Evolutionary conservation across 2,888 invertebrate genomes (phyloP), one percentile per base, ranked within the genome.

Genomic region (Druceiella hillmani): DNA sequence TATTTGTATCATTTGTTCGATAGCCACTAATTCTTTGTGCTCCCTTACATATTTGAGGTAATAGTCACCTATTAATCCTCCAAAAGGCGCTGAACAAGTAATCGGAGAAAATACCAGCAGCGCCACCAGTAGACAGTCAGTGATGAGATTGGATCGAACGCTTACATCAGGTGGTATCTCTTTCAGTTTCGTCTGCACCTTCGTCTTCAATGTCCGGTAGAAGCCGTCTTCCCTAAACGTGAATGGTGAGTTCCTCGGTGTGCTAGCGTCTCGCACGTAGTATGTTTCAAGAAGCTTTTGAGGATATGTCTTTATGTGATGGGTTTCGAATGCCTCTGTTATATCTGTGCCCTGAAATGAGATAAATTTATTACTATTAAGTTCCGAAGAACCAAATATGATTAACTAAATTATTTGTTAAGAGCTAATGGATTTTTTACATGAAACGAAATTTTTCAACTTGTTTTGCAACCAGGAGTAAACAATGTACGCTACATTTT

Each of bases 151-250:
- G 1, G 63, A 47, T 22, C 52, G 46, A 40, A 45, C 59, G 3
- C 50, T 25, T 15, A 44, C 45, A 16, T 51, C 38, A 32, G 55
- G 53, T 2, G 65, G 67, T 50, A 82, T 57, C n/a, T 67, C 70
- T 45, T 78, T 73, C 1, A 82, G 48, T 49, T 76, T 73, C 14
- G 75, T 66, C 3, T 59, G 41, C 0, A 76, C 75, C 4, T 75
- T 69, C 25, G 59, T 61, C 53, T 83, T 86, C 2, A 89, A 64
- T 0, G 81, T 82, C 42, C 64, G 70, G 51, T 82, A 90, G 55
- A 89, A 89, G 1, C 86, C 87, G 50, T 84, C 71, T 2, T 81
- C 75, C 34, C 82, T 61, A 50, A 89, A 83, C 0, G 86, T 87
- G 43, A 83, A 77, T 0, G 86, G 83, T 1, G 83, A 78, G 52